Percentiles rank a stretch among this genome's conserved stretches.
Evolutionary conservation across 2,113 vertebrate genomes (phyloP).

Genomic region (Morone chrysops): DNA sequence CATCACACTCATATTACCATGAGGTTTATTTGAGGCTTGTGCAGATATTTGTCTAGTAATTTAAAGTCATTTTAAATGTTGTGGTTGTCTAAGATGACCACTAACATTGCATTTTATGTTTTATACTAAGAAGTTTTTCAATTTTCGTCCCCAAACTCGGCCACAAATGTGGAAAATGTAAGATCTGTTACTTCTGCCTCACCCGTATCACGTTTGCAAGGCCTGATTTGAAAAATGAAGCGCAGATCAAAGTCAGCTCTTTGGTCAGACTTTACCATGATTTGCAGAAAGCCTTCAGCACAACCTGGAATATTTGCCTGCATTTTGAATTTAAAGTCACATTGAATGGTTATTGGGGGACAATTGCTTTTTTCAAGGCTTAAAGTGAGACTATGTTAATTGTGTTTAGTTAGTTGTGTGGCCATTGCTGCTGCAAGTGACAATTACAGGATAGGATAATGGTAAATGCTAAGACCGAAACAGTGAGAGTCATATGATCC

Average conservation of each 20-base stretch:
- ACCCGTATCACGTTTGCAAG: neutral
- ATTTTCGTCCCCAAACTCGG: constrained; percentile 5
- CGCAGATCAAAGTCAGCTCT: neutral
- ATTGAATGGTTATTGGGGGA: neutral
- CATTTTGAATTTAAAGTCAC: constrained; percentile 20
- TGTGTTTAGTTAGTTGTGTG: no score
- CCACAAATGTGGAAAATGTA: constrained; percentile 15
- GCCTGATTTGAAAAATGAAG: neutral
- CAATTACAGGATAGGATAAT: neutral
- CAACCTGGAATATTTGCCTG: neutral
- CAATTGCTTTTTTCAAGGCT: neutral
- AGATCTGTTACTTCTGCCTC: neutral
- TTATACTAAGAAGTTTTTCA: constrained; percentile 7
- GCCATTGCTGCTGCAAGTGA: neutral
- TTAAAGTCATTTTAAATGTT: constrained; percentile 32
- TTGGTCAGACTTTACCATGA: neutral
- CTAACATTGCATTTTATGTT: constrained; percentile 27
- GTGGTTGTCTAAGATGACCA: constrained; percentile 31
- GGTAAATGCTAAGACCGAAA: neutral
- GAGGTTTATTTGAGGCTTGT: neutral
- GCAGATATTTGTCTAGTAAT: constrained; percentile 9
- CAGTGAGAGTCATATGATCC: neutral
- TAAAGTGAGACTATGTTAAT: constrained; percentile 20
- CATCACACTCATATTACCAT: constrained; percentile 3
- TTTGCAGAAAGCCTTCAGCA: constrained; percentile 2